Conservation (phyloP, 2,888 invertebrate species). For the Stramonita haemastoma region DNA sequence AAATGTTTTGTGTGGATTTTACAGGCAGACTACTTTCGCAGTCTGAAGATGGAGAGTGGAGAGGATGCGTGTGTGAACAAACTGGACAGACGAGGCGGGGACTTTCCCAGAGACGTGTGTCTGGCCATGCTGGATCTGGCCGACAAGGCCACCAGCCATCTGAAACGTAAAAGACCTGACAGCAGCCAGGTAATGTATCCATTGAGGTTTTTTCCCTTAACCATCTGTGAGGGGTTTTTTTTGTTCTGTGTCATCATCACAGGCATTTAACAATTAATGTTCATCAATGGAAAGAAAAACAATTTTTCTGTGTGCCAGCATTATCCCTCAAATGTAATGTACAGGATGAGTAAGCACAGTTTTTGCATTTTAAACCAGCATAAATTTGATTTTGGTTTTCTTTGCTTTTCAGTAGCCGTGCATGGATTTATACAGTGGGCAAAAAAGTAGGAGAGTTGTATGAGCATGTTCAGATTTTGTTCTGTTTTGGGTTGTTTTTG, state of each 20-base stretch:
- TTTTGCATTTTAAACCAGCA: no score
- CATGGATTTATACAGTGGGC: no score
- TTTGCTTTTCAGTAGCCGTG: no score
- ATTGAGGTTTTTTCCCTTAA: neutral
- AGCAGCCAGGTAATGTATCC: slow-evolving; percentile 79
- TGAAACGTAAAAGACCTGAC: slow-evolving; percentile 81
- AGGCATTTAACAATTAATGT: no score
- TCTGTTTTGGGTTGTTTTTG: no score
- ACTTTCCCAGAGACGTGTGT: slow-evolving; percentile 80
- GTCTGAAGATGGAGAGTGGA: slow-evolving; percentile 27
- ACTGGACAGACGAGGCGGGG: slow-evolving; percentile 80
- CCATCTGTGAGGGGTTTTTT: neutral
- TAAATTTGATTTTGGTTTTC: no score
- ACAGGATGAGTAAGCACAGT: no score
- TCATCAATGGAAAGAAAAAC: no score
- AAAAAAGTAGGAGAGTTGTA: no score
- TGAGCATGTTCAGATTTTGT: no score
- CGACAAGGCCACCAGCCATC: slow-evolving; percentile 80
- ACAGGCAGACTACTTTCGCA: slow-evolving; percentile 37
- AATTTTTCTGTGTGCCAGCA: no score
- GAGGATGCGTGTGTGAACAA: slow-evolving; percentile 75
- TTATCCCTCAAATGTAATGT: no score
- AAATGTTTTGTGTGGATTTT: neutral
- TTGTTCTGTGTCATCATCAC: neutral
- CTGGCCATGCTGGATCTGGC: slow-evolving; percentile 81